Evolutionary conservation across 2,888 invertebrate genomes (phyloP).

Genomic region (Galeruca laticollis): DNA sequence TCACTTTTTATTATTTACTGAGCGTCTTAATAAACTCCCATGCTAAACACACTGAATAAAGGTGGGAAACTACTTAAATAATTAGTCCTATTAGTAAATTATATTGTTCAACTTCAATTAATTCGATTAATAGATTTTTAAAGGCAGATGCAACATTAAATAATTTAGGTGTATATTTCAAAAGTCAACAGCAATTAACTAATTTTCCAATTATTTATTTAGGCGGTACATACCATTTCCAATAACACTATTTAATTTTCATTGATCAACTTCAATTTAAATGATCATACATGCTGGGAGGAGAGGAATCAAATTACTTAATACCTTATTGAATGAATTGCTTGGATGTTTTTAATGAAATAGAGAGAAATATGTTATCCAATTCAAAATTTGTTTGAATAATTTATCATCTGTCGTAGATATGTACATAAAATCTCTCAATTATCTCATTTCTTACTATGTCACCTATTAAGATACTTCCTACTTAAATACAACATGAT

Average conservation of each 20-base stretch:
- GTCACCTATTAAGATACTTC: too few species aligned
- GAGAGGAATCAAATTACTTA: neutral
- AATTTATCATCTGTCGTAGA: too few species aligned
- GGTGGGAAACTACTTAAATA: conserved; percentile 45
- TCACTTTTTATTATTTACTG: conserved; percentile 12
- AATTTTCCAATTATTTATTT: conserved; percentile 50
- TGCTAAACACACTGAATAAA: conserved; percentile 42
- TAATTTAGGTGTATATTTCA: conserved; percentile 37
- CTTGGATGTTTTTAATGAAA: too few species aligned
- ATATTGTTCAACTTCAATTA: conserved; percentile 43
- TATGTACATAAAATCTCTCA: too few species aligned
- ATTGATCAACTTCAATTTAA: conserved; percentile 22
- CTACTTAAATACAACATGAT: too few species aligned
- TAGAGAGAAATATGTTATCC: too few species aligned
- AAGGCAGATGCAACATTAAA: conserved; percentile 45
- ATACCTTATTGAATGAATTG: neutral
- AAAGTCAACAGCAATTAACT: conserved; percentile 47
- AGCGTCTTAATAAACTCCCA: conserved; percentile 25
- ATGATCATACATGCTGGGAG: too few species aligned
- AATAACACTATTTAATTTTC: conserved; percentile 26
- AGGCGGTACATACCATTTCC: conserved; percentile 27
- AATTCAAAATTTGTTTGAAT: too few species aligned
- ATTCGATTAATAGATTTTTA: conserved; percentile 48
- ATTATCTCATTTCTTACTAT: too few species aligned
- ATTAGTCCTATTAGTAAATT: conserved; percentile 45